Conservation (phyloP, 2,888 invertebrate species). For the Pseudococcus jackbeardsleyi region DNA sequence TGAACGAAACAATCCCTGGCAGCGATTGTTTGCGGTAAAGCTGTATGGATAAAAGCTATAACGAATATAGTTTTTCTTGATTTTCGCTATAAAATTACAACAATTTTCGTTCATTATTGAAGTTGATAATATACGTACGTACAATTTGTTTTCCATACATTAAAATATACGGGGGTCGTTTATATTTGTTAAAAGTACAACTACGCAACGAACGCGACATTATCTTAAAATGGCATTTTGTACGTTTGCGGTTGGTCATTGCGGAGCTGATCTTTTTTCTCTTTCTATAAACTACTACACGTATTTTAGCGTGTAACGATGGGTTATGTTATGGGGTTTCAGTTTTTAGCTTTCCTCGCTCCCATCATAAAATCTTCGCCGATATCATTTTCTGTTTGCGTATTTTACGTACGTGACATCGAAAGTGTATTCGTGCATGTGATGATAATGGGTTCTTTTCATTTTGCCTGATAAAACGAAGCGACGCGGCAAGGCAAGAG, state of each 20-base stretch:
- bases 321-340: constrained; percentile 51
- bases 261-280: constrained; percentile 16
- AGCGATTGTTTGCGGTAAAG: too few species aligned
- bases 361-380: constrained; percentile 43
- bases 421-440: constrained; percentile 56
- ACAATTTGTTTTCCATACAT: constrained; percentile 41
- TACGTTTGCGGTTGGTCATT: constrained; percentile 16
- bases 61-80: constrained; percentile 29
- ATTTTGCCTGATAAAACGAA: constrained; percentile 23
- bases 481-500: not conserved
- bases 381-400: constrained; percentile 53
- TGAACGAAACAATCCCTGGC: too few species aligned
- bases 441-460: constrained; percentile 55
- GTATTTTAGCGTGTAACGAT: constrained; percentile 34
- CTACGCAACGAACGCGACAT: constrained; percentile 15
- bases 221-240: not conserved
- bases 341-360: constrained; percentile 47
- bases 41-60: not conserved
- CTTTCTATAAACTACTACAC: not conserved
- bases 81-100: constrained; percentile 25
- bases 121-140: not conserved
- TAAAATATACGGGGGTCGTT: constrained; percentile 39
- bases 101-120: constrained; percentile 46
- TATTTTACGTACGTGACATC: constrained; percentile 47
- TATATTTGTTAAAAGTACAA: constrained; percentile 37